Evolutionary conservation across 2,888 invertebrate genomes (phyloP).

Genomic region (Luperina testacea): DNA sequence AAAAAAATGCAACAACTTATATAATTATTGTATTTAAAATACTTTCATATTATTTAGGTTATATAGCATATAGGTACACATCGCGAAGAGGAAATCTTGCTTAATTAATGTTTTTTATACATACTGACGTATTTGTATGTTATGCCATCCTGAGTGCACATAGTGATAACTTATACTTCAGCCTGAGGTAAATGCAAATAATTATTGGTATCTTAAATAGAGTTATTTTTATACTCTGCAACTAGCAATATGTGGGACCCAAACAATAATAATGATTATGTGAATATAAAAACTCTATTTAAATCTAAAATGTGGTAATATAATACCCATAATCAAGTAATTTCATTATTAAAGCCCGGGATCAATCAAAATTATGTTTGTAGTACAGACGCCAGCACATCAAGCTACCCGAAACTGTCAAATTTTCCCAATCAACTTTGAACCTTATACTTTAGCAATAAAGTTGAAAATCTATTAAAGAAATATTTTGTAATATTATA

Average conservation of each 20-base stretch:
- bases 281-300: background rate
- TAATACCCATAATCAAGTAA: background rate
- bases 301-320: background rate
- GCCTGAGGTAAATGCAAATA: conserved; percentile 3
- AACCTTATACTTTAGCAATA: too few relatives aligned
- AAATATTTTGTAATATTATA: conserved; percentile 30
- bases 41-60: conserved; percentile 12
- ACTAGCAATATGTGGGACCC: conserved; percentile 11
- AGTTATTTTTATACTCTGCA: conserved; percentile 30
- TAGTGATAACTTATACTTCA: conserved; percentile 4
- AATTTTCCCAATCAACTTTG: too few relatives aligned
- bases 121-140: conserved; percentile 2
- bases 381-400: background rate
- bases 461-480: too few relatives aligned
- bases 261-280: conserved; percentile 1
- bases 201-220: background rate
- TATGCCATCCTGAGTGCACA: background rate
- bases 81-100: conserved; percentile 32
- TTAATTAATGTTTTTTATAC: conserved; percentile 6
- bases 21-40: conserved; percentile 29
- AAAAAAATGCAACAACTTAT: conserved; percentile 36
- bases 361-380: conserved; percentile 26
- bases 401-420: too few relatives aligned
- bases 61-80: conserved; percentile 11
- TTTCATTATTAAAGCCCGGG: conserved; percentile 7